Base-by-base conservation (phyloP, 2,888 invertebrate species). In the Spilarctia lutea region DNA sequence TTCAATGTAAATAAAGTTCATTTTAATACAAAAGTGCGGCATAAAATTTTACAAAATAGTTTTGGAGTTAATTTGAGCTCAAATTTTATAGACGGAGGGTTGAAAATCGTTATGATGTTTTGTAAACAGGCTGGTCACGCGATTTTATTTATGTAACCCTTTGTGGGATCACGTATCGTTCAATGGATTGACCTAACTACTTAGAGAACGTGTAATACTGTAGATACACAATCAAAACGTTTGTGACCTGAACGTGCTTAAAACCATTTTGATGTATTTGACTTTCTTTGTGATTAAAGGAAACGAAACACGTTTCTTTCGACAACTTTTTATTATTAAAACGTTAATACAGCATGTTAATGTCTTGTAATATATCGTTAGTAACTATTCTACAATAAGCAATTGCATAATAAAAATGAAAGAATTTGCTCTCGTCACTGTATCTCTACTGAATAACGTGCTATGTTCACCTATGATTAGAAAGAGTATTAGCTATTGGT, bases 151-250 rank as follows among this genome's bases (percentile, higher is more conserved):
- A 45, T 45, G 7, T 30, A 56, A 65, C 27, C 48, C 63, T 75
- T 75, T 75, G 65, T 71, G 68, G 63, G 27, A 65, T 27, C 75
- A 75, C 75, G 75, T 75, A 68, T 72, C 20, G 52, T 30, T 48
- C 68, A 70, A 63, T 70, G 39, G 68, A 72, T 52, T 72, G 73
- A 72, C 72, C 70, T 75, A 60, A 75, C 72, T 30, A 60, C 63
- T 72, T 68, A 30, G 65, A 63, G 35, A 68, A 74, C 74, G 71
- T 74, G 66, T 71, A 70, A 71, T 70, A 45, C 33, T 67, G 66
- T 45, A 74, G 30, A 74, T 56, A 67, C 20, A 45, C 30, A 70
- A 67, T 71, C 66, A 71, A 66, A 35, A 56, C 35, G 20, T 63
- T 27, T 70, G 30, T 65, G 52, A 39, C 11, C 48, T 20, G 45